These are phyloP conservation scores for Rhyacophila evoluta DNA, from an alignment of 2,888 invertebrate genomes.

Conservation along the genomic window DNA sequence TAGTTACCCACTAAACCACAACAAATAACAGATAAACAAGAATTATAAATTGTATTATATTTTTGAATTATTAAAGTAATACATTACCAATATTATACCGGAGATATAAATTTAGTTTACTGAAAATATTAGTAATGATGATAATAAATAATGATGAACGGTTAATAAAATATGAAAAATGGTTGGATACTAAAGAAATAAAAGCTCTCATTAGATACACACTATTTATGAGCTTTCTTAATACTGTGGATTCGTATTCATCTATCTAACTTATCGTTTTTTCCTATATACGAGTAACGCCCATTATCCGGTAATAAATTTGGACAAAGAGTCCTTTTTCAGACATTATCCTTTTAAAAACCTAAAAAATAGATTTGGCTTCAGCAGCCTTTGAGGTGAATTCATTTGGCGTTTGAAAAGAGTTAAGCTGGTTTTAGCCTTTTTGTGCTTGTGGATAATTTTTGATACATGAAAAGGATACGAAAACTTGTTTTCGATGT, in stretches of 20 bases:
- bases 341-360: conserved; percentile 37
- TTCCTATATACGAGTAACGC: conserved; percentile 18
- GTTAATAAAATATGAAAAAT: no score
- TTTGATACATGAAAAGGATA: conserved; percentile 8
- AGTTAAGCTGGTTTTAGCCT: not conserved
- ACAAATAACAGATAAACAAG: no score
- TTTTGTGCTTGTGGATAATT: conserved; percentile 10
- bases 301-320: conserved; percentile 38
- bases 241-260: conserved; percentile 1
- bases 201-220: not conserved
- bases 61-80: no score
- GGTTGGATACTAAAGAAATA: no score
- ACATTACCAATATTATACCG: no score
- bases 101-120: no score
- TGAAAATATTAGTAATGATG: no score
- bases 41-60: no score
- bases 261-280: conserved; percentile 23
- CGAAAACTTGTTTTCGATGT: conserved; percentile 4
- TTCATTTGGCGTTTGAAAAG: conserved; percentile 24
- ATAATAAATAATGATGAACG: no score
- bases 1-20: no score
- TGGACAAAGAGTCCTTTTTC: conserved; percentile 38
- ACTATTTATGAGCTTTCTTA: conserved; percentile 16
- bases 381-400: conserved; percentile 20
- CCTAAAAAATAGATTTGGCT: conserved; percentile 22